Evolutionary conservation across 2,113 vertebrate genomes (phyloP).

Genomic region (Sminthopsis crassicaudata): DNA sequence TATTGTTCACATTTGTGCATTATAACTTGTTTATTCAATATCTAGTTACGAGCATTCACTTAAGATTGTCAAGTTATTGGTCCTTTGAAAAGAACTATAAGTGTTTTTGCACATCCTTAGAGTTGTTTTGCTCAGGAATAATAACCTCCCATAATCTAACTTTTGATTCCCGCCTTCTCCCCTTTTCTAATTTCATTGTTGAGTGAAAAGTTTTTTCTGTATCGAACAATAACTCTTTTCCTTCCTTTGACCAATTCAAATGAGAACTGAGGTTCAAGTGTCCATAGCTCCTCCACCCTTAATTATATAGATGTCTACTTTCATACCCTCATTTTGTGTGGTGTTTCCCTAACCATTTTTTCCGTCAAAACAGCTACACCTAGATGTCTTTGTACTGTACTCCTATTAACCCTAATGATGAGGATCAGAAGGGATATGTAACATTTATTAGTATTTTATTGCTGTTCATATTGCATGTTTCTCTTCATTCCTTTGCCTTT

Average conservation of each 20-base stretch:
- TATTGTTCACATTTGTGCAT: background rate
- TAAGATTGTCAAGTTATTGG: background rate
- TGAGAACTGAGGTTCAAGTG: no score
- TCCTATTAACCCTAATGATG: background rate
- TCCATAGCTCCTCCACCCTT: no score
- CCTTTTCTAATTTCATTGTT: background rate
- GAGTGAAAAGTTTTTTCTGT: background rate
- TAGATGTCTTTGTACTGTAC: background rate
- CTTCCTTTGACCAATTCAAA: background rate
- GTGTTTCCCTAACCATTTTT: background rate
- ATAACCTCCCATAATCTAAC: background rate
- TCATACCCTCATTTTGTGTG: no score
- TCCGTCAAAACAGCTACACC: background rate
- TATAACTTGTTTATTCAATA: background rate
- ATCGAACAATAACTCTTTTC: background rate
- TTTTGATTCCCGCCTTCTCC: background rate
- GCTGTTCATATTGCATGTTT: background rate
- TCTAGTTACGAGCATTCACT: background rate
- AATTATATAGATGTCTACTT: background rate
- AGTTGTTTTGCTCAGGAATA: background rate
- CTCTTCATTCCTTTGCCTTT: background rate
- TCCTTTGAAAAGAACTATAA: background rate
- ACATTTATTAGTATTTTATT: background rate
- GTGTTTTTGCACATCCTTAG: background rate
- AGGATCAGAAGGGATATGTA: background rate